A percentile compares a stretch with the other conserved stretches of the same genome.
These are phyloP conservation scores for Macrosiphum euphorbiae DNA, from an alignment of 2,888 invertebrate genomes.

Conservation along the genomic window DNA sequence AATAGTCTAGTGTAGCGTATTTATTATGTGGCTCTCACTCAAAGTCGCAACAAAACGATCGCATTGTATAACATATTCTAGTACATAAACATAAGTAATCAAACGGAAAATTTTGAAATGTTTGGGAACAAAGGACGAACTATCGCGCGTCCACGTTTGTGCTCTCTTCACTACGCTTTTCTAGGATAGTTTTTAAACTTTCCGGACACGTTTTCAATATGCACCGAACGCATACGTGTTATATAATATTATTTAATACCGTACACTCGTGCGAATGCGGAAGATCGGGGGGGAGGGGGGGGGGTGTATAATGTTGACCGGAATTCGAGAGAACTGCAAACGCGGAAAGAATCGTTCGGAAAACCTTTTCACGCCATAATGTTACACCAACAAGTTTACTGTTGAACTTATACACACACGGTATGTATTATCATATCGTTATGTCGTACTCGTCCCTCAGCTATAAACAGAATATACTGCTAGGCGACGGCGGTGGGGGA, in stretches of 20 bases:
- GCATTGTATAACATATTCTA: background rate
- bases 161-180: background rate
- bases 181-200: constrained; percentile 5
- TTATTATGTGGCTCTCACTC: background rate
- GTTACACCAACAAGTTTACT: constrained; percentile 2
- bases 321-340: background rate
- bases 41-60: background rate
- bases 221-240: background rate
- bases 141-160: background rate
- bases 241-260: background rate
- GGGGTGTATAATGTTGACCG: background rate
- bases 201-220: constrained; percentile 35
- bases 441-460: background rate
- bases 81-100: background rate
- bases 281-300: background rate
- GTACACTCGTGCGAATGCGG: background rate
- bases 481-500: background rate
- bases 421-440: background rate
- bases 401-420: background rate
- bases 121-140: background rate
- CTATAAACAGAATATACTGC: background rate
- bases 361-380: background rate
- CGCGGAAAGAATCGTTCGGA: background rate
- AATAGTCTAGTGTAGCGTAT: background rate
- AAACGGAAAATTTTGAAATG: background rate